Conservation (phyloP, 2,888 invertebrate species). For the Eupeodes luniger region DNA sequence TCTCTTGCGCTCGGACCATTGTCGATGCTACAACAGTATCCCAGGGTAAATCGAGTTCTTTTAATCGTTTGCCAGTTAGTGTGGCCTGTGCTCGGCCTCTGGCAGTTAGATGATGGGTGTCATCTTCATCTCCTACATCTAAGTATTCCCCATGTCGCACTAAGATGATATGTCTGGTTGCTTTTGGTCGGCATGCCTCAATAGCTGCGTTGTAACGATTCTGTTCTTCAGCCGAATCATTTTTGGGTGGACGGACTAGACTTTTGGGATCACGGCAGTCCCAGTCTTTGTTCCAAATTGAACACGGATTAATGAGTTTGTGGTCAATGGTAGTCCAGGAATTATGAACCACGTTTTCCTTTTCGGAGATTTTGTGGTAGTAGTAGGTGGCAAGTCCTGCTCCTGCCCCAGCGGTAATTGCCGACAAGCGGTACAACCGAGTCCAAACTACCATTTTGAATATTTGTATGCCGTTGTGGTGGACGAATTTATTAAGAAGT, state of each 20-base stretch:
- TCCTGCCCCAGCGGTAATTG: slow-evolving; percentile 87
- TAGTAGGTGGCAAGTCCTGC: slow-evolving; percentile 88
- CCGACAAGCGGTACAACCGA: slow-evolving; percentile 79
- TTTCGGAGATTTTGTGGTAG: slow-evolving; percentile 84
- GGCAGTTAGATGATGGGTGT: slow-evolving; percentile 90
- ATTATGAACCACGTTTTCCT: slow-evolving; percentile 85
- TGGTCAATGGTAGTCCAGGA: slow-evolving; percentile 87
- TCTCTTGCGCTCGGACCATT: slow-evolving; percentile 97
- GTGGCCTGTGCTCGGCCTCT: slow-evolving; percentile 94
- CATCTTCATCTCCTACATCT: slow-evolving; percentile 88
- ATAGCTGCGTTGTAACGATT: slow-evolving; percentile 88
- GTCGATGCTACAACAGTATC: slow-evolving; percentile 93
- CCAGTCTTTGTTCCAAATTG: slow-evolving; percentile 95
- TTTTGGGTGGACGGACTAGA: slow-evolving; percentile 87
- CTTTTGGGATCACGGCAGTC: slow-evolving; percentile 92
- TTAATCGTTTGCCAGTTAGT: slow-evolving; percentile 92
- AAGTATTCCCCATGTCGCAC: slow-evolving; percentile 98
- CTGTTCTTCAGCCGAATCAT: slow-evolving; percentile 86
- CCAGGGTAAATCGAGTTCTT: slow-evolving; percentile 91
- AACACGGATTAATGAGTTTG: slow-evolving; percentile 80
- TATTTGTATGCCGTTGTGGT: neutral
- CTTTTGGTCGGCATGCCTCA: slow-evolving; percentile 86
- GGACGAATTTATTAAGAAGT: neutral
- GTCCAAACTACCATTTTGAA: slow-evolving; percentile 75
- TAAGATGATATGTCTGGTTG: slow-evolving; percentile 91